A percentile compares a stretch with the other conserved stretches of the same genome.
phyloP scores from a whole-genome alignment of 2,113 vertebrate genomes.

The Aythya baeri region DNA sequence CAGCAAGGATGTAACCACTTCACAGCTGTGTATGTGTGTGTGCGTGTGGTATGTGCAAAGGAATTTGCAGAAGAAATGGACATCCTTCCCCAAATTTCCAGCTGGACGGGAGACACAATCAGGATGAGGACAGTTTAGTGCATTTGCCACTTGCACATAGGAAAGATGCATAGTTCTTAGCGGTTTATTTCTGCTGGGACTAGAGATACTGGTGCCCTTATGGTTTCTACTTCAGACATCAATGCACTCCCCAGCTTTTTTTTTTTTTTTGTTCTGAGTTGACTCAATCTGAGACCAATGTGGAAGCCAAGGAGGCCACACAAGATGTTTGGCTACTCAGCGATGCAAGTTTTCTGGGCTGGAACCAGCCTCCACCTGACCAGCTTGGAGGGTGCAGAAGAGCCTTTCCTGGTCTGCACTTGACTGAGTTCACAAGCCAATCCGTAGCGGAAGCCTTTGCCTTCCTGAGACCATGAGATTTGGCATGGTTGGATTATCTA shows the following conservation, averaged over 20 bases:
- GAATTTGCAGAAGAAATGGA: neutral
- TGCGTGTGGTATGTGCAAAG: neutral
- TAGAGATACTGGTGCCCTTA: neutral
- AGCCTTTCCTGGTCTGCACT: fast-evolving
- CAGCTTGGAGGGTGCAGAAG: neutral
- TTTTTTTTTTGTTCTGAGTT: neutral
- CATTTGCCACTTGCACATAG: neutral
- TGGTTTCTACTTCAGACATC: neutral
- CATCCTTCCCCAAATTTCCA: neutral
- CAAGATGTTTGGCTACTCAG: fast-evolving
- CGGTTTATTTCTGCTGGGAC: neutral
- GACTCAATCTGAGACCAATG: neutral
- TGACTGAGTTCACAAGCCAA: neutral
- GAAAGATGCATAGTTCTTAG: neutral
- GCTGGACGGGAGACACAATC: neutral
- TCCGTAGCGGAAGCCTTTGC: neutral
- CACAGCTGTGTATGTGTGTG: neutral
- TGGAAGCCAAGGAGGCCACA: neutral
- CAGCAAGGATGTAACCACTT: neutral
- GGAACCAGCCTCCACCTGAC: neutral
- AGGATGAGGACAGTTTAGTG: neutral
- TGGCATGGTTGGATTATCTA: neutral
- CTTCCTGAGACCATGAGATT: neutral
- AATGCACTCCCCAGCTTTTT: neutral
- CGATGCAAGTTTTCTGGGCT: neutral